Evolutionary conservation across 2,113 vertebrate species (phyloP), one percentile per base, ranked within the genome.

Genomic region (Camelus bactrianus): DNA sequence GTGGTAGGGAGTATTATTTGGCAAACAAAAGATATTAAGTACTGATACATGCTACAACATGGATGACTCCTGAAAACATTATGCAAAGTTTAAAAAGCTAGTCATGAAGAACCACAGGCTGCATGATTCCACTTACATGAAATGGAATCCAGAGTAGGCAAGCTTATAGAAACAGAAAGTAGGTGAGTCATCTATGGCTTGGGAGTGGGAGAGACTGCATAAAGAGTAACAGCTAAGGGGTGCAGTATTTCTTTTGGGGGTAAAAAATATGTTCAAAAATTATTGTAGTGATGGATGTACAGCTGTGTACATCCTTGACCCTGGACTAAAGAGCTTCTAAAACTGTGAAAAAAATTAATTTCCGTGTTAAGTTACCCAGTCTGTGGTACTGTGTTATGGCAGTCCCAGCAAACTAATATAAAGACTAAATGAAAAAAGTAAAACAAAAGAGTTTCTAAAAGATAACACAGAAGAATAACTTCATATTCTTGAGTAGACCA

Each of bases 11-110:
- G 58, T 38, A 96, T 9, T 77, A 77, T 48, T 60, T 87, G 65
- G 73, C 60, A 75, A 85, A 96, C 62, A 83, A 81, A 85, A 30
- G 8, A 94, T 32, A 73, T 56, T 64, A 85, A 84, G 28, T 81
- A 79, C 19, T 73, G n/a, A 60, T 30, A 60, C 8, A 69, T 54
- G 16, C 26, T 65, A 79, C 16, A 83, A 64, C 5, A 72, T 22
- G 8, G 28, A 28, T 72, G 19, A 92, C 83, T 81, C 35, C 48
- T 86, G 38, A 58, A 79, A 76, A 82, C 70, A 77, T 35, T 42
- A 77, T 9, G 48, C 19, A 42, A 79, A 58, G 42, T 48, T 46
- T 46, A 81, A 96, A 81, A 56, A 46, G 14, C 58, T 42, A 87
- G 38, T 60, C 20, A 89, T 12, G 30, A 76, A 50, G 46, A 79